phyloP scores from a whole-genome alignment of 2,797 vertebrate species.

The Brachyrhaphis roseni region DNA sequence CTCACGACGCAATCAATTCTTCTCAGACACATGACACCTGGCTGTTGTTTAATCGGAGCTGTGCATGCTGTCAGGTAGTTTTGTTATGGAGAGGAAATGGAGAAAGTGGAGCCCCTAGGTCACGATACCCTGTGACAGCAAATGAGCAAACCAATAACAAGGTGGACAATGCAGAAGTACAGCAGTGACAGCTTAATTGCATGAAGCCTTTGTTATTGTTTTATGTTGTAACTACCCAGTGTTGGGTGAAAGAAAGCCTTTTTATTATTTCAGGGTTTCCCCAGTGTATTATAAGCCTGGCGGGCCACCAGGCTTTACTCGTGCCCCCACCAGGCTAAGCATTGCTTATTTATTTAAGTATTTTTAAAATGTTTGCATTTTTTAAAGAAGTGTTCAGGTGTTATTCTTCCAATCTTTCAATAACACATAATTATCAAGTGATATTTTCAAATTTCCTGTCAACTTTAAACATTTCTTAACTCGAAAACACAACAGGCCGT shows the following conservation, averaged over 20 bases:
- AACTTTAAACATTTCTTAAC: too few relatives aligned
- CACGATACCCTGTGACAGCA: slow-evolving; percentile 40
- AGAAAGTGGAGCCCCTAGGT: slow-evolving; percentile 57
- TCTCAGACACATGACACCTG: slow-evolving; percentile 35
- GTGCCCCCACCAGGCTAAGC: too few relatives aligned
- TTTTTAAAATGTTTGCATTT: too few relatives aligned
- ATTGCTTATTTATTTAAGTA: too few relatives aligned
- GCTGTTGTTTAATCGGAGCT: slow-evolving; percentile 50
- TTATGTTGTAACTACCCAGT: not conserved
- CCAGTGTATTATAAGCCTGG: too few relatives aligned
- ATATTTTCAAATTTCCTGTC: too few relatives aligned
- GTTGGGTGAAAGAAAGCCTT: not conserved
- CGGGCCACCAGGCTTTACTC: too few relatives aligned
- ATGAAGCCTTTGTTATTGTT: slow-evolving; percentile 7
- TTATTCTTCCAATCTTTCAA: too few relatives aligned
- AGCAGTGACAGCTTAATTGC: slow-evolving; percentile 10
- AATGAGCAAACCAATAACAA: slow-evolving; percentile 34
- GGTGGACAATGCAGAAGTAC: slow-evolving; percentile 13
- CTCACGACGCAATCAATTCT: slow-evolving; percentile 1
- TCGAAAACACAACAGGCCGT: too few relatives aligned
- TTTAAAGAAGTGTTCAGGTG: too few relatives aligned
- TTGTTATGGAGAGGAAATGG: slow-evolving; percentile 55
- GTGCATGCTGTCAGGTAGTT: slow-evolving; percentile 44
- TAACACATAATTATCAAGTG: too few relatives aligned
- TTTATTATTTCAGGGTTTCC: not conserved